Percentiles rank a stretch among this genome's conserved stretches.
These are phyloP conservation scores for Stomatorhinus ivindoensis DNA, from an alignment of 2,113 vertebrate genomes.

Conservation along the genomic window DNA sequence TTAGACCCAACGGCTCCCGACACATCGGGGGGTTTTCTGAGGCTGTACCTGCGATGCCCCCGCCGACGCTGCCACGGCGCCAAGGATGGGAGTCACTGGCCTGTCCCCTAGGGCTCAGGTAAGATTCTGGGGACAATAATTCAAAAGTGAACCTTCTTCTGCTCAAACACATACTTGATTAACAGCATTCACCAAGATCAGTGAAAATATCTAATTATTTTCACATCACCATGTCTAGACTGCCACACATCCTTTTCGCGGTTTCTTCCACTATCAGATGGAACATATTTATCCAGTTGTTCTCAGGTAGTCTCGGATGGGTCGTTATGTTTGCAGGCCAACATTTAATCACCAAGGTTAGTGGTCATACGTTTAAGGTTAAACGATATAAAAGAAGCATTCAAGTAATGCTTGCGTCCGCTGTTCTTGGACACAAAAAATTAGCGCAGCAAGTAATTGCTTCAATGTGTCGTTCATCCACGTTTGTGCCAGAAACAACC, in stretches of 20 bases:
- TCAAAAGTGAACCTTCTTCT: constrained; percentile 28
- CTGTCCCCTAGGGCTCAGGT: background rate
- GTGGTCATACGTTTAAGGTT: background rate
- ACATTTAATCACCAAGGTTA: background rate
- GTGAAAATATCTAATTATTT: background rate
- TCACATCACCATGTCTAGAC: background rate
- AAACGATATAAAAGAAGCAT: constrained; percentile 31
- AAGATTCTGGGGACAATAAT: constrained; percentile 22
- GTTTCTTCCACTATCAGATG: background rate
- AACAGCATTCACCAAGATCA: constrained; percentile 21
- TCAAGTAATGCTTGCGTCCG: constrained; percentile 23
- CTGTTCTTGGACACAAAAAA: constrained; percentile 36
- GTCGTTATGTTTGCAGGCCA: background rate
- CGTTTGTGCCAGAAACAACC: background rate
- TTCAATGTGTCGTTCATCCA: constrained; percentile 25
- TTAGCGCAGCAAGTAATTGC: constrained; percentile 38
- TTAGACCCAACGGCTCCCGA: constrained; percentile 65
- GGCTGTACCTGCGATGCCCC: constrained; percentile 50
- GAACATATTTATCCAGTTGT: background rate
- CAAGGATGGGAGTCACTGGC: constrained; percentile 11
- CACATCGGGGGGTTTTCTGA: constrained; percentile 66
- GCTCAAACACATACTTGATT: constrained; percentile 18
- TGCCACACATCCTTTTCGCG: background rate
- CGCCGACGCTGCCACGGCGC: constrained; percentile 24
- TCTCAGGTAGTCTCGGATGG: background rate